Base-by-base conservation (phyloP, 2,797 vertebrate species). In the Notoglanidium macrostoma region DNA sequence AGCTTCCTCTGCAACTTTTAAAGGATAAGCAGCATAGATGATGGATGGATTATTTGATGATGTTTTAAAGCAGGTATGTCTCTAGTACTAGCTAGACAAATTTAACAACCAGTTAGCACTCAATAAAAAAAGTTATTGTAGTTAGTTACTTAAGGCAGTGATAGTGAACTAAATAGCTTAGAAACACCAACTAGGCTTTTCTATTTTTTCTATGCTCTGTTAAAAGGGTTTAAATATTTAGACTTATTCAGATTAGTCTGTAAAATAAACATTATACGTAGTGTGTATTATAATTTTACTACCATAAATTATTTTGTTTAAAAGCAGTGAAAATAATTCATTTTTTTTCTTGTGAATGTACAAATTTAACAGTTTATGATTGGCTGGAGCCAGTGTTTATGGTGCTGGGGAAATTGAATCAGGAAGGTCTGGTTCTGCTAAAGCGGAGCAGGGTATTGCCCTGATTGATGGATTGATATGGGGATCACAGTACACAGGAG, bases 391-490 rank as follows among this genome's bases (percentile, higher is more conserved):
- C 81, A 83, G 85, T 87, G 87, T 88, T 90, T 88, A 83, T 68
- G 76, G 57, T 84, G 80, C 54, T 61, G 82, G 76, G 83, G 73
- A 83, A 88, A 88, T 83, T 87, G 35, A 85, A 90, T 90, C 87
- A 85, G 87, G 89, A 88, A 88, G 87, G 61, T 83, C 84, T 88
- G 78, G 78, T 83, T 76, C 46, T 83, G 85, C 77, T 72, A 63
- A 88, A 85, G 87, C 46, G 2, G 68, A 67, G 87, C 87, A 68
- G 87, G 87, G 87, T 85, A 82, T 85, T 88, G 84, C 87, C 87
- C 79, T 88, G 84, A 88, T 88, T 88, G 87, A 88, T 88, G 72
- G 79, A 86, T 88, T 88, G 84, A 86, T 86, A 88, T 88, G 87
- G 81, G 84, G 72, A 86, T 86, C 87, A 88, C 87, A 86, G 80